Percentiles rank a stretch among this genome's conserved stretches.
Evolutionary conservation across 2,888 invertebrate species (phyloP).

Genomic region (Lamellibrachia columna): DNA sequence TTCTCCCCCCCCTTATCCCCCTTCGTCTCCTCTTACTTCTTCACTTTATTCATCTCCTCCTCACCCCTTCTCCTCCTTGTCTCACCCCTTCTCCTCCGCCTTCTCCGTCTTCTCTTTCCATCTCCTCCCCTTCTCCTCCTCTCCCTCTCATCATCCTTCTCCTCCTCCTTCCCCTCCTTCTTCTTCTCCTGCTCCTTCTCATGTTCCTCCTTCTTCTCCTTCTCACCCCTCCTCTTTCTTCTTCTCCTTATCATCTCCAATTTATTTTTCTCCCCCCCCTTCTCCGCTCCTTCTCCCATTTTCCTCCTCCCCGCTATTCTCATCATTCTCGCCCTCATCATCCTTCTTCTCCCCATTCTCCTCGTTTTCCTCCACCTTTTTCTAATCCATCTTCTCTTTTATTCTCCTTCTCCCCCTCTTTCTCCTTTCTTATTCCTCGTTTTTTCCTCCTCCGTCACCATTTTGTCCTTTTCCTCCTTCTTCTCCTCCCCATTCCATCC

Average conservation of each 20-base stretch:
- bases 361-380: conserved; percentile 7
- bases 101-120: too few species aligned
- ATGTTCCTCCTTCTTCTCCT: too few species aligned
- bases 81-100: background rate
- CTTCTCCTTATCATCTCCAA: background rate
- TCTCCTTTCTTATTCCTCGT: too few species aligned
- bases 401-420: conserved; percentile 20
- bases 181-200: background rate
- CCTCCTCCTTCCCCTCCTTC: background rate
- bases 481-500: too few species aligned
- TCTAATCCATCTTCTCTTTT: conserved; percentile 13
- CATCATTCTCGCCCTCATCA: background rate
- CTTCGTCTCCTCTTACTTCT: background rate
- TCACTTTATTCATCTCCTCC: background rate
- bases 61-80: background rate
- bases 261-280: background rate
- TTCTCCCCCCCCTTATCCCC: too few species aligned
- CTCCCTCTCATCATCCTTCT: background rate
- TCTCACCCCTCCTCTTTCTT: background rate
- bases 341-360: background rate
- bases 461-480: too few species aligned
- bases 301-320: background rate
- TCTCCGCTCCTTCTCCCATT: background rate
- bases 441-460: too few species aligned
- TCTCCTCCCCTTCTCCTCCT: too few species aligned